Conservation (phyloP, 2,113 vertebrate species). For the Myotis lucifugus region DNA sequence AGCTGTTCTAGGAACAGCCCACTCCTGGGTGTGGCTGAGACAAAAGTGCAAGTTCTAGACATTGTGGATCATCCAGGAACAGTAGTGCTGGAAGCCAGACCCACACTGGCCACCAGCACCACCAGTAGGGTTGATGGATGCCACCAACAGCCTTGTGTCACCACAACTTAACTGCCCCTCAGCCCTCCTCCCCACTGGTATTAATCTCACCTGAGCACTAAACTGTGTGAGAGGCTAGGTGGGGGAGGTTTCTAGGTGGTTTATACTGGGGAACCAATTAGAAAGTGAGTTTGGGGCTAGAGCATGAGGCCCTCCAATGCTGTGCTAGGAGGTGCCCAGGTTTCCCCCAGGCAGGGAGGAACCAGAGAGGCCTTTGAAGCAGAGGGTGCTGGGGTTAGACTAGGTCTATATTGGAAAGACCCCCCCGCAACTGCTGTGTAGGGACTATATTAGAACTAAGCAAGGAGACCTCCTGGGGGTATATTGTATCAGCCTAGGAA, state of each 20-base stretch:
- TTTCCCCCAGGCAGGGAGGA: too few relatives aligned
- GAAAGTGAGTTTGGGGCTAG: background rate
- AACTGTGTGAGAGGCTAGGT: background rate
- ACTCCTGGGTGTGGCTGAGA: background rate
- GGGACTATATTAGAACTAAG: background rate
- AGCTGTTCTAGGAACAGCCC: background rate
- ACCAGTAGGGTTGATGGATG: background rate
- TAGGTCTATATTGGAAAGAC: too few relatives aligned
- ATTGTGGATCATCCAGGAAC: background rate
- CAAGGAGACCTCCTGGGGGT: background rate
- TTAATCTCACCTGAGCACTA: background rate
- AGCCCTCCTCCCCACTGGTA: background rate
- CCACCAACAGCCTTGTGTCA: background rate
- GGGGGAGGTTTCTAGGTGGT: background rate
- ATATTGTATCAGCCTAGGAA: background rate
- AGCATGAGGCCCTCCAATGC: too few relatives aligned
- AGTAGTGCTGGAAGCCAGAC: background rate
- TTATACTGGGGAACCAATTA: background rate
- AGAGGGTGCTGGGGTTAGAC: background rate
- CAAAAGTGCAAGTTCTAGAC: background rate
- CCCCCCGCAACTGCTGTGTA: accelerated
- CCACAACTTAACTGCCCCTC: background rate
- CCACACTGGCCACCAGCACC: background rate
- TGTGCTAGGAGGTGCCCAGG: background rate
- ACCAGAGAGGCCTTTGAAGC: background rate